Percentiles rank a stretch among this genome's conserved stretches.
Evolutionary conservation across 2,113 vertebrate species (phyloP).

Genomic region (Salvelinus sp.): DNA sequence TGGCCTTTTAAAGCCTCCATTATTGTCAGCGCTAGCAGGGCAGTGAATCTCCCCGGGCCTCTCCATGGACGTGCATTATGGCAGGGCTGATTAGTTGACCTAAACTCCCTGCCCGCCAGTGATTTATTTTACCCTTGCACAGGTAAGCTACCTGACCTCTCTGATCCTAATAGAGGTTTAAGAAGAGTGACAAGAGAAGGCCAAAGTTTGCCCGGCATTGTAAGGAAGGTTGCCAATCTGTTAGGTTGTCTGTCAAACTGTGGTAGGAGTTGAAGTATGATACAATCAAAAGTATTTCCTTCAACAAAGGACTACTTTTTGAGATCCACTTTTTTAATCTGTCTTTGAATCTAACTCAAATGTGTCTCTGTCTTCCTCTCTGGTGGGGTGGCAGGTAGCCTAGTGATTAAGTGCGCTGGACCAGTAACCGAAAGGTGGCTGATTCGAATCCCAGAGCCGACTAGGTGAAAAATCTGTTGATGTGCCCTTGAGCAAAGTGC

Average conservation of each 20-base stretch:
- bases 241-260: no score
- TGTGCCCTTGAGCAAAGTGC: no score
- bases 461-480: no score
- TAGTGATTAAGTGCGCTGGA: no score
- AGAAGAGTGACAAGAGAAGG: slow-evolving; percentile 34
- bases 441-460: no score
- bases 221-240: no score
- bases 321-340: slow-evolving; percentile 18
- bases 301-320: slow-evolving; percentile 21
- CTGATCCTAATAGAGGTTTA: slow-evolving; percentile 25
- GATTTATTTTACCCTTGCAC: slow-evolving; percentile 62
- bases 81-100: slow-evolving; percentile 73
- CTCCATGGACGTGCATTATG: slow-evolving; percentile 64
- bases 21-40: slow-evolving; percentile 64
- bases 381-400: not conserved
- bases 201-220: not conserved
- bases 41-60: slow-evolving; percentile 62
- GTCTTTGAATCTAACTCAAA: slow-evolving; percentile 29
- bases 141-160: slow-evolving; percentile 44
- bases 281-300: slow-evolving; percentile 20
- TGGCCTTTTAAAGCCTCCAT: slow-evolving; percentile 71
- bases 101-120: slow-evolving; percentile 59
- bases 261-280: not conserved
- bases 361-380: slow-evolving; percentile 31
- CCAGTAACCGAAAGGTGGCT: no score